phyloP scores from a whole-genome alignment of 1,140 invertebrate species.

The Brachionus calyciflorus region DNA sequence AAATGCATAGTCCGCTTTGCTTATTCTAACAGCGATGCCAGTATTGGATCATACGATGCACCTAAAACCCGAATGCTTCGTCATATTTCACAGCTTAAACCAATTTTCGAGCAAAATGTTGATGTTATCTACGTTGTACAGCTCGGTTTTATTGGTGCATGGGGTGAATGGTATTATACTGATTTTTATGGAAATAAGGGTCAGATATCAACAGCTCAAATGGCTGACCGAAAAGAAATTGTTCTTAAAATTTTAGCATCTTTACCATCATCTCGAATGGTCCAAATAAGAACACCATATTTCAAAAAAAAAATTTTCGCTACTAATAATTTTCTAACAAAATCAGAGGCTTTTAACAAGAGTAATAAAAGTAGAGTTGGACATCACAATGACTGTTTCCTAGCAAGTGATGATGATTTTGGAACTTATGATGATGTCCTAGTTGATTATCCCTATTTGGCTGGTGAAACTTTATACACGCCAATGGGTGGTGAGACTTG shows the following conservation, averaged over 20 bases:
- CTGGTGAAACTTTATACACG: conserved; percentile 47
- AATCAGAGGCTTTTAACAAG: background rate
- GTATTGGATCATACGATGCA: background rate
- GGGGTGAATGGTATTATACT: conserved; percentile 39
- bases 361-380: conserved; percentile 22
- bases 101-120: background rate
- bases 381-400: conserved; percentile 50
- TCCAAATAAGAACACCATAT: conserved; percentile 24
- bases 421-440: conserved; percentile 48
- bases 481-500: conserved; percentile 49
- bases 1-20: conserved; percentile 37
- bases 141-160: conserved; percentile 14
- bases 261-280: conserved; percentile 17
- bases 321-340: background rate
- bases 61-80: background rate
- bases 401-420: conserved; percentile 48
- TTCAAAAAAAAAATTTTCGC: conserved; percentile 1
- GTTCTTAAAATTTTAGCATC: background rate
- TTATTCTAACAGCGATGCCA: background rate
- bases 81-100: background rate
- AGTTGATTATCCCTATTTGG: conserved; percentile 49
- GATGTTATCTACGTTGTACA: conserved; percentile 3
- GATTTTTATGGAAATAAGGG: background rate
- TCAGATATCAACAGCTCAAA: background rate
- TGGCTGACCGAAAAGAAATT: background rate